Conservation (phyloP, 1,140 invertebrate species). For the Bombus soroeensis region DNA sequence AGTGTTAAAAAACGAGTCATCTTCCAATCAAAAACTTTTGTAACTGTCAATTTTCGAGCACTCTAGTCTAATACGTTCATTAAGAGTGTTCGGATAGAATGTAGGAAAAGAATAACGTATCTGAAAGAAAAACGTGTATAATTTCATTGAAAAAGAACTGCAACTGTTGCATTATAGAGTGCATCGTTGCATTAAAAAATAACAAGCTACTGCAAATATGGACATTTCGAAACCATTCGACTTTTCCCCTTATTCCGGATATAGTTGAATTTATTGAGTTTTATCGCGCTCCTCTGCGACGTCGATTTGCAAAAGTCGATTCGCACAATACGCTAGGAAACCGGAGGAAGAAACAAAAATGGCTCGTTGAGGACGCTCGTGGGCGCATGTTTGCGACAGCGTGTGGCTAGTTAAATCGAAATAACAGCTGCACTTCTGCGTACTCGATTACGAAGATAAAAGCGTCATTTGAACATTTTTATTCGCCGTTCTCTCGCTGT, state of each 20-base stretch:
- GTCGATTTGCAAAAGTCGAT: not conserved
- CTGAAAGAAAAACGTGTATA: too few species aligned
- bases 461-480: conserved; percentile 6
- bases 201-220: not conserved
- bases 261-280: not conserved
- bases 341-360: not conserved
- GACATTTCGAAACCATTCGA: not conserved
- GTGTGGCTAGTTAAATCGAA: conserved; percentile 37
- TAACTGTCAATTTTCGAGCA: too few species aligned
- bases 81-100: too few species aligned
- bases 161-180: not conserved
- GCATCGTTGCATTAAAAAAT: conserved; percentile 6
- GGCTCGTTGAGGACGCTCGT: not conserved
- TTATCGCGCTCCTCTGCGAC: too few species aligned
- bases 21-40: too few species aligned
- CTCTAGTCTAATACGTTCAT: too few species aligned
- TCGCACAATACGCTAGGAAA: too few species aligned
- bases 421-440: conserved; percentile 39
- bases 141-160: not conserved
- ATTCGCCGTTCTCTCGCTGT: conserved; percentile 15
- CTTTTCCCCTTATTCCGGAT: not conserved
- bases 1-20: too few species aligned
- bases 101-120: too few species aligned
- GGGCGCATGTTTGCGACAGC: conserved; percentile 19
- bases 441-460: conserved; percentile 32